Evolutionary conservation across 2,888 invertebrate genomes (phyloP).

Genomic region (Torymus aiolomorphi): DNA sequence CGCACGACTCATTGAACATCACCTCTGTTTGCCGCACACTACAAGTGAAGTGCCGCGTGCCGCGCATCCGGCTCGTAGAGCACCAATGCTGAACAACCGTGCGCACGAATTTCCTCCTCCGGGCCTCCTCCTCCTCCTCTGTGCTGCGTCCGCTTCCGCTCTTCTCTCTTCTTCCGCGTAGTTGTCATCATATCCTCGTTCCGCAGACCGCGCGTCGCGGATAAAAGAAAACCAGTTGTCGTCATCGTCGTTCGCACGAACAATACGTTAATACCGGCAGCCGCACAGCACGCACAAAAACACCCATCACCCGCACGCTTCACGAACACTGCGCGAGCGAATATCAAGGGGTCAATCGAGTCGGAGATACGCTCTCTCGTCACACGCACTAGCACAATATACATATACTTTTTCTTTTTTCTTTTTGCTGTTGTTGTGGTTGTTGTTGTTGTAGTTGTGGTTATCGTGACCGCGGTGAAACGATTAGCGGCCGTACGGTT

Average conservation of each 20-base stretch:
- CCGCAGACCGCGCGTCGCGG: no score
- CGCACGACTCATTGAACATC: conserved; percentile 39
- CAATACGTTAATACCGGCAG: no score
- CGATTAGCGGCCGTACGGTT: conserved; percentile 1
- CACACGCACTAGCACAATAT: neutral
- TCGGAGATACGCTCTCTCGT: neutral
- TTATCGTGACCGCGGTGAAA: no score
- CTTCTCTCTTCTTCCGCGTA: neutral
- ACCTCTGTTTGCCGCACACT: conserved; percentile 18
- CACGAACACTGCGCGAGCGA: no score
- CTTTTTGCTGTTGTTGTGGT: neutral
- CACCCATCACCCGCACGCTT: no score
- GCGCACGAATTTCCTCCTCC: conserved; percentile 21
- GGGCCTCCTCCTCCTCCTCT: neutral
- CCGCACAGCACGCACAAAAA: no score
- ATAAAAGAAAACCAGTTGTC: no score
- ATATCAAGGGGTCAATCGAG: no score
- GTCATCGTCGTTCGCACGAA: no score
- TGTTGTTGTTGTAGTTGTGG: no score
- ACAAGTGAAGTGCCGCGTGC: conserved; percentile 12
- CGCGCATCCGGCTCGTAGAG: neutral
- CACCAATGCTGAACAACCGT: neutral
- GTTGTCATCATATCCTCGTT: no score
- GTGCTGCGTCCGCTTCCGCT: neutral
- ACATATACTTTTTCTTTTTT: no score